Conservation (phyloP, 2,797 vertebrate genomes). For the Myotis pilosus region DNA sequence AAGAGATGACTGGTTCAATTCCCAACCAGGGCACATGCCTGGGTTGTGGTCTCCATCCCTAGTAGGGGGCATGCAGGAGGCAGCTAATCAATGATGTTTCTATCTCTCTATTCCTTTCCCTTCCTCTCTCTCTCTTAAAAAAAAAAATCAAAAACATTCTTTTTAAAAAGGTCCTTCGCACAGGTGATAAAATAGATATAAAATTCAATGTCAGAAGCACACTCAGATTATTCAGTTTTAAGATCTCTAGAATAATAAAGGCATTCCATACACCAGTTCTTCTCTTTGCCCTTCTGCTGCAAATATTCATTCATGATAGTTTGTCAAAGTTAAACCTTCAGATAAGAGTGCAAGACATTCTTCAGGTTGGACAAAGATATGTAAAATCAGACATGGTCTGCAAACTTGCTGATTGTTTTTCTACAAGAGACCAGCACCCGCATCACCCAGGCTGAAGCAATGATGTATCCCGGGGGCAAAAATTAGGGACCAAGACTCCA, state of each 20-base stretch:
- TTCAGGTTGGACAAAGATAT: background rate
- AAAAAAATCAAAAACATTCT: too few species aligned
- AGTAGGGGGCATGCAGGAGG: too few species aligned
- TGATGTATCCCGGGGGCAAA: background rate
- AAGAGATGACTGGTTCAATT: too few species aligned
- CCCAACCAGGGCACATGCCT: too few species aligned
- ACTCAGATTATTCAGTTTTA: background rate
- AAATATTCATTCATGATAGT: background rate
- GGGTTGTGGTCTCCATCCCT: too few species aligned
- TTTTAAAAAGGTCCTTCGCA: background rate
- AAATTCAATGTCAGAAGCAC: background rate
- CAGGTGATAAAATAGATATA: background rate
- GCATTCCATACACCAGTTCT: background rate
- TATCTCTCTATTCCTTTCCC: too few species aligned
- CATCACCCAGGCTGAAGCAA: background rate
- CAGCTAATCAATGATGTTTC: too few species aligned
- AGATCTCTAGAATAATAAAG: background rate
- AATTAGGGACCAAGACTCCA: background rate
- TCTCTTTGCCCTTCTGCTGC: background rate
- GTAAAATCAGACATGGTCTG: background rate
- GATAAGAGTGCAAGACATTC: background rate
- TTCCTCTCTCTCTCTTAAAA: too few species aligned
- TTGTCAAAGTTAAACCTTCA: background rate
- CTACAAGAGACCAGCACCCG: background rate
- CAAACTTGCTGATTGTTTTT: background rate